phyloP scores from a whole-genome alignment of 2,888 invertebrate species.

The Eretmocerus hayati region DNA sequence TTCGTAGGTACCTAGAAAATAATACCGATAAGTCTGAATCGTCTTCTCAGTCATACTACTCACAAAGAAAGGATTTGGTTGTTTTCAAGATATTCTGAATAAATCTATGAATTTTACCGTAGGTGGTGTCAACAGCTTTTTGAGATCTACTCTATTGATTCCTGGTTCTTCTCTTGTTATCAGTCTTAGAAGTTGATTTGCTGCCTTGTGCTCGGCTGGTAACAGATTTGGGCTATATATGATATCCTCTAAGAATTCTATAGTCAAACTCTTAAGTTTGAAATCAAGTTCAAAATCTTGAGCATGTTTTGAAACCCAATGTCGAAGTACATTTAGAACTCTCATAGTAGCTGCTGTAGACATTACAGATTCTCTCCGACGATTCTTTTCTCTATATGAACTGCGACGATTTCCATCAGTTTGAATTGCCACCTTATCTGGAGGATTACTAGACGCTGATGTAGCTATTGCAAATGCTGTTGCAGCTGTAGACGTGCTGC shows the following conservation, averaged over 20 bases:
- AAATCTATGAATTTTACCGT: no score
- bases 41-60: no score
- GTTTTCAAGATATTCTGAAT: no score
- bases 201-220: slow-evolving; percentile 84
- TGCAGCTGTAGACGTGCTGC: slow-evolving; percentile 79
- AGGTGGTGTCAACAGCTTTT: slow-evolving; percentile 61
- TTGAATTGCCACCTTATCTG: slow-evolving; percentile 53
- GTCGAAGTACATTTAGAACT: slow-evolving; percentile 80
- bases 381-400: slow-evolving; percentile 49
- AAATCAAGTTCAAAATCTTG: slow-evolving; percentile 79
- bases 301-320: slow-evolving; percentile 88
- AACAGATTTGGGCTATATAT: slow-evolving; percentile 74
- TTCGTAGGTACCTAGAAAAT: slow-evolving; percentile 64
- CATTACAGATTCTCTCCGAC: slow-evolving; percentile 68
- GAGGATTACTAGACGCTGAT: slow-evolving; percentile 77
- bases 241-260: slow-evolving; percentile 83
- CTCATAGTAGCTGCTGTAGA: slow-evolving; percentile 92
- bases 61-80: no score
- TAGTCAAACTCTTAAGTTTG: slow-evolving; percentile 67
- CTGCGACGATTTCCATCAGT: slow-evolving; percentile 25
- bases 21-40: slow-evolving; percentile 27
- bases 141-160: slow-evolving; percentile 61
- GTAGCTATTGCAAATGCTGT: slow-evolving; percentile 88
- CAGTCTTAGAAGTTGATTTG: slow-evolving; percentile 70
- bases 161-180: slow-evolving; percentile 68